A percentile compares a stretch with the other conserved stretches of the same genome.
Conservation (phyloP, 92 coral and sea anemone genomes). For the Actinernus sp. region DNA sequence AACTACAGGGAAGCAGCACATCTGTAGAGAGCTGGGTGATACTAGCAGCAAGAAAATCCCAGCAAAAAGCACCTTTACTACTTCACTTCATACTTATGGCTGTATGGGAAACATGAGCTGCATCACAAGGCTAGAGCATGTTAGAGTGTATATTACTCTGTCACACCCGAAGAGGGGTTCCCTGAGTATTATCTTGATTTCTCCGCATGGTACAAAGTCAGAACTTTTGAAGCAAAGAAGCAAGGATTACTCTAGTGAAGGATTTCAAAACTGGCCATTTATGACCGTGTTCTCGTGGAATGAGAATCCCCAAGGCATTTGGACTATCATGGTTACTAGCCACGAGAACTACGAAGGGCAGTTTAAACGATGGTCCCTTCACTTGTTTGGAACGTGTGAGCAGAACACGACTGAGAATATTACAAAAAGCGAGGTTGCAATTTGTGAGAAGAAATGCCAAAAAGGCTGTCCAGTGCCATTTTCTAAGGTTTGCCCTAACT, state of each 20-base stretch:
- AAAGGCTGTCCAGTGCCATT: conserved; percentile 79
- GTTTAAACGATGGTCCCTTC: conserved; percentile 85
- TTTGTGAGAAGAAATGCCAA: conserved; percentile 66
- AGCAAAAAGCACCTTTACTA: conserved; percentile 48
- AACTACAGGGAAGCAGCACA: conserved; percentile 88
- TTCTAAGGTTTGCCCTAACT: conserved; percentile 63
- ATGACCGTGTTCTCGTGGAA: conserved; percentile 99
- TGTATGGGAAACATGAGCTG: conserved; percentile 63
- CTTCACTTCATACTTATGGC: conserved; percentile 68
- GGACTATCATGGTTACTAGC: conserved; percentile 82
- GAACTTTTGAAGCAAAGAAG: conserved; percentile 80
- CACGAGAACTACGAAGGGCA: conserved; percentile 61
- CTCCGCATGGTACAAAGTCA: conserved; percentile 90
- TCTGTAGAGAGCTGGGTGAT: conserved; percentile 77
- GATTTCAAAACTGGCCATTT: conserved; percentile 95
- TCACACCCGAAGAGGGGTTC: conserved; percentile 84
- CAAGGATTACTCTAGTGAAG: conserved; percentile 74
- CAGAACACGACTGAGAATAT: conserved; percentile 37
- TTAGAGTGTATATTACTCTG: conserved; percentile 81
- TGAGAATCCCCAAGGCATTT: conserved; percentile 90
- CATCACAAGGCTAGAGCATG: conserved; percentile 91
- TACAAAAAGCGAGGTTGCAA: conserved; percentile 51
- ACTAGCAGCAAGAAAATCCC: conserved; percentile 58
- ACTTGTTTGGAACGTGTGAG: conserved; percentile 89
- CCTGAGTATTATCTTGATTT: conserved; percentile 76